Percentiles rank a stretch among this genome's conserved stretches.
Conservation (phyloP, 2,113 vertebrate genomes). For the Anthoscopus minutus region DNA sequence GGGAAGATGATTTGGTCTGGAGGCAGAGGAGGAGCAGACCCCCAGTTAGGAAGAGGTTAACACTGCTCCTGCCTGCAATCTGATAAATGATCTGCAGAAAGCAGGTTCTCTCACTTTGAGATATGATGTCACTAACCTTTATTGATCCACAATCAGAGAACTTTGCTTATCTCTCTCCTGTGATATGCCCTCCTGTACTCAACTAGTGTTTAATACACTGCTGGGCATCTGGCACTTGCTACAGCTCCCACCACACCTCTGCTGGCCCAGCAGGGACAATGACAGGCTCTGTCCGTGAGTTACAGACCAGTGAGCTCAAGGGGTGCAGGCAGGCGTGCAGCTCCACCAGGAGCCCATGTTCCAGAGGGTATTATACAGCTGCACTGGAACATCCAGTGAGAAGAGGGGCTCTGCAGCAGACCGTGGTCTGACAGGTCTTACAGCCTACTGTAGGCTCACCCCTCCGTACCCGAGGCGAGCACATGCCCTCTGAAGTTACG, state of each 20-base stretch:
- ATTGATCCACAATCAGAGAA: constrained; percentile 91
- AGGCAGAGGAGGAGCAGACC: neutral
- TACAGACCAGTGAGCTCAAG: neutral
- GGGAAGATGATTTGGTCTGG: neutral
- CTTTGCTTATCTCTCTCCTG: constrained; percentile 89
- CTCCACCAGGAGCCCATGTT: neutral
- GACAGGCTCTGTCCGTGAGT: neutral
- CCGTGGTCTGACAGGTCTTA: accelerated
- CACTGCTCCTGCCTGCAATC: constrained; percentile 64
- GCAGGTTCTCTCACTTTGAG: constrained; percentile 92
- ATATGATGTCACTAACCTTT: constrained; percentile 99
- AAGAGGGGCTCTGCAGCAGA: neutral
- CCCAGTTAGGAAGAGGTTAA: constrained; percentile 69
- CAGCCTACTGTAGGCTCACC: accelerated
- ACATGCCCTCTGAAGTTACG: neutral
- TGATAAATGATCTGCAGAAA: constrained; percentile 91
- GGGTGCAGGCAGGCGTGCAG: accelerated
- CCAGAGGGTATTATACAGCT: neutral
- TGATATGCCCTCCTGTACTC: constrained; percentile 89
- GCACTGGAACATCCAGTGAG: accelerated
- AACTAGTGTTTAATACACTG: constrained; percentile 96
- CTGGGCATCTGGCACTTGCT: constrained; percentile 71
- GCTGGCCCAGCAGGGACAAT: constrained; percentile 66
- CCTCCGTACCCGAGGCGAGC: accelerated
- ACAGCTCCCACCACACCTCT: constrained; percentile 69